These are phyloP conservation scores for Aspidiotus destructor DNA, from an alignment of 2,888 invertebrate species.

Conservation along the genomic window DNA sequence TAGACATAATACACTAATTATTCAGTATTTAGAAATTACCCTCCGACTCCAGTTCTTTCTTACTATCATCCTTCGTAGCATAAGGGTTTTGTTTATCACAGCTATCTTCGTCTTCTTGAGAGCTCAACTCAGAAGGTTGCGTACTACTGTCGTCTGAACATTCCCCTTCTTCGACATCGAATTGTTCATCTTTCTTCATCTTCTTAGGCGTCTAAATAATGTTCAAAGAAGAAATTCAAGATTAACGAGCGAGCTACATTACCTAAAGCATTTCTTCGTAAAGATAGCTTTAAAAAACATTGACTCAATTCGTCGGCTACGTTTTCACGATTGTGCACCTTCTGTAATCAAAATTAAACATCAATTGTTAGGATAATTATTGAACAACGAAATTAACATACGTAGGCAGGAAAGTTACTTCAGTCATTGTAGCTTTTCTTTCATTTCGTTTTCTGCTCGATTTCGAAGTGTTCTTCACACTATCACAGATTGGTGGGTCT, in stretches of 20 bases:
- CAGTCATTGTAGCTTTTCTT: neutral
- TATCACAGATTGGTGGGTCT: neutral
- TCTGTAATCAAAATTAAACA: conserved; percentile 12
- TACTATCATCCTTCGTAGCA: neutral
- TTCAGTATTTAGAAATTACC: neutral
- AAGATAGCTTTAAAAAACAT: conserved; percentile 27
- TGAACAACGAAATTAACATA: neutral
- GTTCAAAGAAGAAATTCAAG: conserved; percentile 3
- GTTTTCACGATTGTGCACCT: conserved; percentile 16
- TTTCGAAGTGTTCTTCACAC: conserved; percentile 18
- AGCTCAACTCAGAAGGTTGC: neutral
- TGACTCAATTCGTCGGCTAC: conserved; percentile 24
- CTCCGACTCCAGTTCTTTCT: neutral
- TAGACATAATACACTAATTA: too few relatives aligned
- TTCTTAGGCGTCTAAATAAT: conserved; percentile 23
- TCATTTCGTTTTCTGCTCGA: conserved; percentile 10
- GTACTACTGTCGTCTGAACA: conserved; percentile 47
- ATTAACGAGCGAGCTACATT: conserved; percentile 1
- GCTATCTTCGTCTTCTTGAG: conserved; percentile 46
- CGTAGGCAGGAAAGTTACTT: neutral
- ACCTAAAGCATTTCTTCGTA: conserved; percentile 28
- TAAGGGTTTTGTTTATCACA: neutral
- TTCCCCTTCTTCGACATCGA: conserved; percentile 56
- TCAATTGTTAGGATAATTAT: too few relatives aligned
- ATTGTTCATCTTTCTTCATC: conserved; percentile 29